A percentile compares a stretch with the other conserved stretches of the same genome.
phyloP scores from a whole-genome alignment of 2,888 invertebrate genomes.

The Automeris io region DNA sequence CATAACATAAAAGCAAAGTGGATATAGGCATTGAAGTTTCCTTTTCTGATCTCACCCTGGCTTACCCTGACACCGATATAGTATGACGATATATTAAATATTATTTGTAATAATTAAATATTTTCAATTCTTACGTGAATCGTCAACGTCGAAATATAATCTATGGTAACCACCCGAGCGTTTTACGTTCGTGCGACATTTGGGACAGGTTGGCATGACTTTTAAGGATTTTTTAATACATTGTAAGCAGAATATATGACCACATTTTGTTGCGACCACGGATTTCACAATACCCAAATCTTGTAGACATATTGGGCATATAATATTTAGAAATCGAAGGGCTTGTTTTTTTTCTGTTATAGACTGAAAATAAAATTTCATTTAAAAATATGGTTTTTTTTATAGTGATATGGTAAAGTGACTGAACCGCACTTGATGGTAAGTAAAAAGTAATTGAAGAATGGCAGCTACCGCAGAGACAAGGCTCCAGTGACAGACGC shows the following conservation, averaged over 20 bases:
- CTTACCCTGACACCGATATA: too few relatives aligned
- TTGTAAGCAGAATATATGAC: slow-evolving; percentile 37
- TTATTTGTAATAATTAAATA: too few relatives aligned
- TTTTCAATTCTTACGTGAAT: slow-evolving; percentile 18
- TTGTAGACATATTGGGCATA: slow-evolving; percentile 40
- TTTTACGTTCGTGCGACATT: slow-evolving; percentile 27
- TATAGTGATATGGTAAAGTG: too few relatives aligned
- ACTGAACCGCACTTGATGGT: too few relatives aligned
- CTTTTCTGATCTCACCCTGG: too few relatives aligned
- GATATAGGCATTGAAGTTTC: too few relatives aligned
- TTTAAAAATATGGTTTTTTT: too few relatives aligned
- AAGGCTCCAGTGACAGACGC: too few relatives aligned
- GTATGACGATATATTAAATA: too few relatives aligned
- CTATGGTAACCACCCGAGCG: slow-evolving; percentile 25
- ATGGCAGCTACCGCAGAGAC: too few relatives aligned
- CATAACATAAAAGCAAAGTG: too few relatives aligned
- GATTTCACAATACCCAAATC: slow-evolving; percentile 26
- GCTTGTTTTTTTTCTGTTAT: slow-evolving; percentile 21
- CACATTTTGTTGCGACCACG: slow-evolving; percentile 36
- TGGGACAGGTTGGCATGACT: slow-evolving; percentile 27
- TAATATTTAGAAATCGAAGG: slow-evolving; percentile 25
- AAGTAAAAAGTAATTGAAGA: too few relatives aligned
- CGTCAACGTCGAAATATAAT: slow-evolving; percentile 23
- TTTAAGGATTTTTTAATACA: slow-evolving; percentile 32
- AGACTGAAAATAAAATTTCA: slow-evolving; percentile 21